Base-by-base conservation (phyloP, 1,140 invertebrate genomes). In the Campodea augens region DNA sequence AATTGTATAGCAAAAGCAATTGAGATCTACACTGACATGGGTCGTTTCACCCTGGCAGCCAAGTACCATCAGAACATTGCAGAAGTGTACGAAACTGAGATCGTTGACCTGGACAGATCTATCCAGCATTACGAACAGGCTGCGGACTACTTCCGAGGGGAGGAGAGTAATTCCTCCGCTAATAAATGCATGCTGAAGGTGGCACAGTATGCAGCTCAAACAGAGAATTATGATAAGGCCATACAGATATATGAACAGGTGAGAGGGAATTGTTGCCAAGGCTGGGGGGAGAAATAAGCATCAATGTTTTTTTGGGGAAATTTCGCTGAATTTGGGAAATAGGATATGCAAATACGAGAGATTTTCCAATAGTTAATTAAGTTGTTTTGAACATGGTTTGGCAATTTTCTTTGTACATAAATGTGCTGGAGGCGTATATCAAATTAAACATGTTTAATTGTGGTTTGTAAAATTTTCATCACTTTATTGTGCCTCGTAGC, bases 11-110 rank as follows among this genome's bases (percentile, higher is more conserved):
- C 87, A 52, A 95, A 93, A 62, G 87, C 90, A 2, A 92, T 97
- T 50, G 93, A 98, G 64, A 95, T 98, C 50, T 98, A 97, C 61
- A 95, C 90, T 4, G 93, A 98, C 57, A 98, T 98, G 92, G 95
- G 93, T 3, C 70, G 92, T 38, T 98, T 98, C 65, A 89, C 86
- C 20, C 90, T 98, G 70, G 93, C 93, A 32, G 95, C 95, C 2
- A 98, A 98, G 62, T 88, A 96, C 63, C 91, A 98, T 68, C 82
- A 93, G 62, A 87, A 77, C 51, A 96, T 98, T 66, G 95, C 91
- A 18, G 93, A 99, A 63, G 81, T 97, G 57, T 97, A 95, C 64
- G 95, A 98, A 70, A 79, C 75, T 20, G 91, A 97, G 56, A 73
- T 81, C 44, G 76, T 81, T 20, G 90, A 96, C 60, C 70, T 96